Percentiles rank a stretch among this genome's conserved stretches.
Conservation (phyloP, 2,113 vertebrate species). For the Lepus americanus region DNA sequence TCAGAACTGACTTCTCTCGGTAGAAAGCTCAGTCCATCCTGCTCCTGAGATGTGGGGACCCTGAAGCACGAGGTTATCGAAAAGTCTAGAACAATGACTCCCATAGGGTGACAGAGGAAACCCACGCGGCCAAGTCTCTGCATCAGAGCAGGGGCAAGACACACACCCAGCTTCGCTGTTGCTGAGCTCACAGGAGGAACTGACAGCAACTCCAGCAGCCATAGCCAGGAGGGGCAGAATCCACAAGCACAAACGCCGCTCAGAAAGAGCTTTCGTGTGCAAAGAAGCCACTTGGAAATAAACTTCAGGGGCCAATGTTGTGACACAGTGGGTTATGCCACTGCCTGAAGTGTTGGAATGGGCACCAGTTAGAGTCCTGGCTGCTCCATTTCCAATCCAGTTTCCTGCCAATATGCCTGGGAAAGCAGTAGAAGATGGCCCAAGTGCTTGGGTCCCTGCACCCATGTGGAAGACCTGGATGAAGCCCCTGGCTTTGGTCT, state of each 20-base stretch:
- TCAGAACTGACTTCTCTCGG: not conserved
- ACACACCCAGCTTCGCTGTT: not conserved
- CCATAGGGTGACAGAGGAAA: not conserved
- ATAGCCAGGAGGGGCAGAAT: not conserved
- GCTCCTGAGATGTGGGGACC: not conserved
- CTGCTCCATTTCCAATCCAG: too few relatives aligned
- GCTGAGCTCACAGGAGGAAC: not conserved
- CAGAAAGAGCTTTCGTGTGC: not conserved
- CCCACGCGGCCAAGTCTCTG: not conserved
- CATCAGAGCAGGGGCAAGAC: not conserved
- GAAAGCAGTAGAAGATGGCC: too few relatives aligned
- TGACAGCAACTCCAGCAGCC: not conserved
- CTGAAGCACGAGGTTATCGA: not conserved
- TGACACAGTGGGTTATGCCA: too few relatives aligned
- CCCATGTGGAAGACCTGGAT: too few relatives aligned
- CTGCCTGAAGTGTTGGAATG: too few relatives aligned
- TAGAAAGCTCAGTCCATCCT: not conserved
- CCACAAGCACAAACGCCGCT: not conserved
- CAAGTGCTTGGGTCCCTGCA: too few relatives aligned
- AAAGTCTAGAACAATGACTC: not conserved
- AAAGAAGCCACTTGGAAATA: not conserved
- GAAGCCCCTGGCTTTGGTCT: too few relatives aligned
- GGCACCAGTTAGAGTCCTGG: too few relatives aligned
- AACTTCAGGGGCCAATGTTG: not conserved
- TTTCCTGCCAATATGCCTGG: too few relatives aligned